Conservation (phyloP, 2,888 invertebrate species). For the Drosophila pullipes region DNA sequence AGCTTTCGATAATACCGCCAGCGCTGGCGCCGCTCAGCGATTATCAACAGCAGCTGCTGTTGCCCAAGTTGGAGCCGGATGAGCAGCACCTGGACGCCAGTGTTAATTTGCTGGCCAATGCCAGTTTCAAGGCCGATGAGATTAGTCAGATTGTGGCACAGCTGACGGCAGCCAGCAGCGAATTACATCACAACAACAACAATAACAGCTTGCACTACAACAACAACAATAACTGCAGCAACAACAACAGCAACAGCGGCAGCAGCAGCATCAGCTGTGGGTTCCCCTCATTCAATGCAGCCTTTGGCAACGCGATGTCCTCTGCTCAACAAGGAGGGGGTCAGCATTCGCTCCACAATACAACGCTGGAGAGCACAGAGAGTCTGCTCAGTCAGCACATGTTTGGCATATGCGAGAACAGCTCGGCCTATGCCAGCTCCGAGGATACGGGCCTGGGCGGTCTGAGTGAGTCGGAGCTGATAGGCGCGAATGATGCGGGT, state of each 20-base stretch:
- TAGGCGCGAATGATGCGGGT: conserved; percentile 86
- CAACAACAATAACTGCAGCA: conserved; percentile 57
- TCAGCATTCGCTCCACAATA: conserved; percentile 42
- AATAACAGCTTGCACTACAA: conserved; percentile 57
- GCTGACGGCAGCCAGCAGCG: conserved; percentile 58
- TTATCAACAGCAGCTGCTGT: conserved; percentile 29
- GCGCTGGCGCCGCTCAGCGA: conserved; percentile 75
- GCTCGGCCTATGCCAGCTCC: conserved; percentile 88
- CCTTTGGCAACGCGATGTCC: conserved; percentile 57
- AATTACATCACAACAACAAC: conserved; percentile 55
- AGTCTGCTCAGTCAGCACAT: conserved; percentile 83
- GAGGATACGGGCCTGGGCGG: conserved; percentile 88
- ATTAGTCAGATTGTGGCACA: conserved; percentile 78
- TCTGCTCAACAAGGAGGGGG: conserved; percentile 25
- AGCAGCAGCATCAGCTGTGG: conserved; percentile 73
- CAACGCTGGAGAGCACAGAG: conserved; percentile 67
- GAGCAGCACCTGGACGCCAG: conserved; percentile 42
- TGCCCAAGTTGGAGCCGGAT: conserved; percentile 21
- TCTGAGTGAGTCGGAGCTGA: conserved; percentile 88
- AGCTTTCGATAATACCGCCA: conserved; percentile 69
- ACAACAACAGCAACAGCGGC: conserved; percentile 55
- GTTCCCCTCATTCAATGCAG: conserved; percentile 73
- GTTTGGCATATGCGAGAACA: conserved; percentile 87
- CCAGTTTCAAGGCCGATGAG: conserved; percentile 76
- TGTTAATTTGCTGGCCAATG: conserved; percentile 51